phyloP scores from a whole-genome alignment of 1,140 invertebrate species.

The Pogonognathellus flavescens region DNA sequence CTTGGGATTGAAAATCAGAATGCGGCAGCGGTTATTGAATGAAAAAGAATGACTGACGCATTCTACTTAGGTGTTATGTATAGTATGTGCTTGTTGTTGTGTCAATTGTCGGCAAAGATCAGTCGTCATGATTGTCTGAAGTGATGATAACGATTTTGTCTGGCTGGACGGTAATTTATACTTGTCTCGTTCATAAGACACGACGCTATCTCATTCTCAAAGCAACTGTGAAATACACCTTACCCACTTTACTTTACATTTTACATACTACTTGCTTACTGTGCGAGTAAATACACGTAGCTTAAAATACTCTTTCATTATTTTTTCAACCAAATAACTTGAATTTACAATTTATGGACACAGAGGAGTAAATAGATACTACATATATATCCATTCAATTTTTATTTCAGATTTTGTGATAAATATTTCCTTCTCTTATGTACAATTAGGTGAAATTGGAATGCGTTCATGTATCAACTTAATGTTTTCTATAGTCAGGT shows the following conservation, averaged over 20 bases:
- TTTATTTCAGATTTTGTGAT: too few relatives aligned
- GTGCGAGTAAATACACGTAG: neutral
- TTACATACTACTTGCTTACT: neutral
- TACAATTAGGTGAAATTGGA: too few relatives aligned
- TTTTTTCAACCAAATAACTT: neutral
- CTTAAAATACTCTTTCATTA: neutral
- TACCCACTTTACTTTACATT: neutral
- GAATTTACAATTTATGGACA: too few relatives aligned
- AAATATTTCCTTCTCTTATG: too few relatives aligned
- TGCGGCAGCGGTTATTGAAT: constrained; percentile 33
- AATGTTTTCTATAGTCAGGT: too few relatives aligned
- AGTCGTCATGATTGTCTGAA: constrained; percentile 47
- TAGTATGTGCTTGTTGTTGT: constrained; percentile 38
- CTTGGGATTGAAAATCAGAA: constrained; percentile 31
- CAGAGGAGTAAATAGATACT: too few relatives aligned
- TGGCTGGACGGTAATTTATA: constrained; percentile 58
- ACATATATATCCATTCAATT: too few relatives aligned
- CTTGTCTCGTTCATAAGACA: constrained; percentile 59
- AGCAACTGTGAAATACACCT: constrained; percentile 1
- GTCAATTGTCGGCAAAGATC: constrained; percentile 51
- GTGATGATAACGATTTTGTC: constrained; percentile 59
- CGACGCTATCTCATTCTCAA: constrained; percentile 27
- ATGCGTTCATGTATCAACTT: too few relatives aligned
- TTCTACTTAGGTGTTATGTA: constrained; percentile 10
- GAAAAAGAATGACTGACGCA: constrained; percentile 42